phyloP scores from a whole-genome alignment of 37 sponge, comb jelly and placozoan species.

The Ephydatia muelleri region DNA sequence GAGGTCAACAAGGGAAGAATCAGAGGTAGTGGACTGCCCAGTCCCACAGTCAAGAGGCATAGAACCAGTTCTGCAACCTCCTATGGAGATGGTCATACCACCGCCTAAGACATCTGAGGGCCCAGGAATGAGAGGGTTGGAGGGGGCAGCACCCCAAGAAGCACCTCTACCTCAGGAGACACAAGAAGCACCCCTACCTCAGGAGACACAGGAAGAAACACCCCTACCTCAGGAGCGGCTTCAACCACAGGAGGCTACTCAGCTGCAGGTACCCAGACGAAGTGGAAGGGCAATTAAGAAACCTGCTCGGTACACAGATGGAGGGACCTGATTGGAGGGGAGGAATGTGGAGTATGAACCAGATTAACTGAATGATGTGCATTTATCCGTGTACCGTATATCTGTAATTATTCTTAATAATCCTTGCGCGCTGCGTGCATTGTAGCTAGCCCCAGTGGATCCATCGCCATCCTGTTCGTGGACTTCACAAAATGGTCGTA shows the following conservation, averaged over 20 bases:
- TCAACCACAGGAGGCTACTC: not conserved
- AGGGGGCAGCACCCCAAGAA: not conserved
- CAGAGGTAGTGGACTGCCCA: not conserved
- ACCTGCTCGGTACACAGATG: not conserved
- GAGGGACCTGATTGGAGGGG: not conserved
- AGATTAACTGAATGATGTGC: not conserved
- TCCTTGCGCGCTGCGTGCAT: not conserved
- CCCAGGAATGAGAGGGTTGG: not conserved
- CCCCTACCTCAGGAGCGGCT: not conserved
- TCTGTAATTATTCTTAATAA: not conserved
- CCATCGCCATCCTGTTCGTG: not conserved
- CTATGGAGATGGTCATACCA: not conserved
- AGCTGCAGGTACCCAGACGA: not conserved
- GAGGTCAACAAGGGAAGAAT: not conserved
- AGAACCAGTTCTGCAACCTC: constrained; percentile 1
- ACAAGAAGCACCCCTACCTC: not conserved
- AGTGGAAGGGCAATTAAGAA: not conserved
- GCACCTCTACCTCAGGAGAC: not conserved
- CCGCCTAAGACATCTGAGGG: not conserved
- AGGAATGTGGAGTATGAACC: not conserved
- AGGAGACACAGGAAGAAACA: not conserved
- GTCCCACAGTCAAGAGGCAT: not conserved
- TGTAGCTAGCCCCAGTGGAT: not conserved
- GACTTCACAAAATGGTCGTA: too few species aligned
- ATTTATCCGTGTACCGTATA: not conserved